Conservation (phyloP, 2,797 vertebrate genomes). For the Enteromius anoplus region DNA sequence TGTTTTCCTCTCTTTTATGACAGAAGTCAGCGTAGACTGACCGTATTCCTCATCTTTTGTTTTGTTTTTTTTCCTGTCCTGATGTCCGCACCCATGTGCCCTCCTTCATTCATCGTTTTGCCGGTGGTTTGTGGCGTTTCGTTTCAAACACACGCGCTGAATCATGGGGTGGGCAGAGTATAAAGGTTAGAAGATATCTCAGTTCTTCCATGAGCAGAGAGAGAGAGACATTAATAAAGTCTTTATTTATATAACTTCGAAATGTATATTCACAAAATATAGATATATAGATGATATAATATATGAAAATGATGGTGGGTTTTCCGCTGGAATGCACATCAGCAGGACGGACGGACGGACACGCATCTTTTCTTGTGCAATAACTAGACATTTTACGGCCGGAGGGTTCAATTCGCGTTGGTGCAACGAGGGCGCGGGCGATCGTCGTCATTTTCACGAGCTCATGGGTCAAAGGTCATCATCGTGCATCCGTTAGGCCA, state of each 20-base stretch:
- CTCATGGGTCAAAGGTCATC: conserved; percentile 42
- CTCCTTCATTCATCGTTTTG: conserved; percentile 56
- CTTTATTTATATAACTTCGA: conserved; percentile 57
- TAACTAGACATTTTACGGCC: conserved; percentile 86
- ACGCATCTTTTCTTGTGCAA: conserved; percentile 97
- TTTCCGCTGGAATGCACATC: conserved; percentile 97
- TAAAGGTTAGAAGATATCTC: conserved; percentile 93
- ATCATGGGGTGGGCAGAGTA: conserved; percentile 94
- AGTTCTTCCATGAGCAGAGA: conserved; percentile 83
- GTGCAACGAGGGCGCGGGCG: background rate
- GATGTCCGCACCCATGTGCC: conserved; percentile 80
- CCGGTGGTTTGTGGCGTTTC: conserved; percentile 80
- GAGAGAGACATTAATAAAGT: conserved; percentile 62
- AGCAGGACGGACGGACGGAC: conserved; percentile 84
- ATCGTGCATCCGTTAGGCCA: conserved; percentile 69
- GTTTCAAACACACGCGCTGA: conserved; percentile 73
- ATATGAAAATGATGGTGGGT: conserved; percentile 57
- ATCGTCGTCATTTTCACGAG: conserved; percentile 59
- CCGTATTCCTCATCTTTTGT: conserved; percentile 66
- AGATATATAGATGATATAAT: conserved; percentile 35
- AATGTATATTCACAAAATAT: conserved; percentile 54
- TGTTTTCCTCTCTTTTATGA: conserved; percentile 84
- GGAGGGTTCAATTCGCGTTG: conserved; percentile 27
- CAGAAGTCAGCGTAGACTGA: conserved; percentile 81
- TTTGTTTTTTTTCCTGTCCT: conserved; percentile 83